Percentiles rank a stretch among this genome's conserved stretches.
phyloP scores from a whole-genome alignment of 1,140 invertebrate species.

The Meteorus sp. region DNA sequence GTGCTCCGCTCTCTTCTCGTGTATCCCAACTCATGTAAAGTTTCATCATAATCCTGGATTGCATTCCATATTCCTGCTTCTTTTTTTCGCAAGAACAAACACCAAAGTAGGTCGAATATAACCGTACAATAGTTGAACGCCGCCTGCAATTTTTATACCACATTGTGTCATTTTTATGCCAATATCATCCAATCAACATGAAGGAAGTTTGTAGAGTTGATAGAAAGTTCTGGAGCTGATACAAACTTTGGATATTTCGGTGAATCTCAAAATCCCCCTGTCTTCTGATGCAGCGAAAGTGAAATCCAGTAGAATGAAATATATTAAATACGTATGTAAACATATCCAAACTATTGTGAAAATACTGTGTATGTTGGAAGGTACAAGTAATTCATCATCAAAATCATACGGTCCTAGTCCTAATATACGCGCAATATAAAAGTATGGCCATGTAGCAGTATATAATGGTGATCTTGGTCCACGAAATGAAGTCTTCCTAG shows the following conservation, averaged over 20 bases:
- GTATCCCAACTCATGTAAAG: conserved; percentile 35
- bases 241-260: conserved; percentile 43
- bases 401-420: conserved; percentile 50
- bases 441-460: too few relatives aligned
- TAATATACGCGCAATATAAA: too few relatives aligned
- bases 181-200: too few relatives aligned
- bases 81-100: conserved; percentile 24
- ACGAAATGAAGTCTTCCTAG: neutral
- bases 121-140: conserved; percentile 37
- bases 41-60: conserved; percentile 45
- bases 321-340: conserved; percentile 31
- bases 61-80: conserved; percentile 44
- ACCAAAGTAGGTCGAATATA: conserved; percentile 30
- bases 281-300: neutral
- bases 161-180: too few relatives aligned
- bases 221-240: too few relatives aligned
- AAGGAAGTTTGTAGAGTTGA: too few relatives aligned
- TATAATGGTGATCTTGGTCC: too few relatives aligned
- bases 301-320: conserved; percentile 22
- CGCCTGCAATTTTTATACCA: conserved; percentile 36
- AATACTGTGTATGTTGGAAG: conserved; percentile 32
- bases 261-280: conserved; percentile 22
- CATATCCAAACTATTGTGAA: conserved; percentile 23
- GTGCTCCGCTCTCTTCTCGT: conserved; percentile 34
- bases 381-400: conserved; percentile 34